Evolutionary conservation across 2,113 vertebrate genomes (phyloP), one percentile per base, ranked within the genome.

Genomic region (Anas platyrhynchos): DNA sequence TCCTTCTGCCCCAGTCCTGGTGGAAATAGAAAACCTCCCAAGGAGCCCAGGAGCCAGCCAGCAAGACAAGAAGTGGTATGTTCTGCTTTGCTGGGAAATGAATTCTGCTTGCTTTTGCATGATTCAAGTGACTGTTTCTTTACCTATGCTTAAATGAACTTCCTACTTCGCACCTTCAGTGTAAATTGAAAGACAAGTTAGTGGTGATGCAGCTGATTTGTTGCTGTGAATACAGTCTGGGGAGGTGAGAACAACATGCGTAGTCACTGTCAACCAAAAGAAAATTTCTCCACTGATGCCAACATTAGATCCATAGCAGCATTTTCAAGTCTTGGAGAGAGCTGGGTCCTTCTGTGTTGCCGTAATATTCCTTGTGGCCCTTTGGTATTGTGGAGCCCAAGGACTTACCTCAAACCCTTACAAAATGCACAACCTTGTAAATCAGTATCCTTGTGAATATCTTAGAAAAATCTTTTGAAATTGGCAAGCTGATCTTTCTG

Each of bases 11-110:
- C 98, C 98, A 36, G 93, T 98, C 81, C 97, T 98, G 11, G 97
- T 99, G 92, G 98, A 99, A 96, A 98, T 99, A 75, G 98, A 99
- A 95, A 98, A 98, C 93, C 97, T 99, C 63, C 98, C 98, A 68
- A 97, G 97, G 82, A 99, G 98, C 95, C 98, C 99, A 21, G 98
- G 98, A 76, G 95, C 95, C 79, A 96, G 96, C 83, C 98, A 98
- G 56, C 97, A 97, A 25, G 98, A 99, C 89, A 99, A 98, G 91
- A 98, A 98, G 96, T 99, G 99, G 99, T 99, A 97, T 14, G 98
- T 98, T 85, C 41, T 77, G 59, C 91, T 84, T 71, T 91, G 15
- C 77, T 96, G 86, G 88, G 58, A 83, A 96, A 93, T 61, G 11
- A 52, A 29, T 75, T 77, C 52, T 92, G 21, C 76, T 97, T 92